phyloP scores from a whole-genome alignment of 2,888 invertebrate species.

The Sinopyrophorus schimmeli region DNA sequence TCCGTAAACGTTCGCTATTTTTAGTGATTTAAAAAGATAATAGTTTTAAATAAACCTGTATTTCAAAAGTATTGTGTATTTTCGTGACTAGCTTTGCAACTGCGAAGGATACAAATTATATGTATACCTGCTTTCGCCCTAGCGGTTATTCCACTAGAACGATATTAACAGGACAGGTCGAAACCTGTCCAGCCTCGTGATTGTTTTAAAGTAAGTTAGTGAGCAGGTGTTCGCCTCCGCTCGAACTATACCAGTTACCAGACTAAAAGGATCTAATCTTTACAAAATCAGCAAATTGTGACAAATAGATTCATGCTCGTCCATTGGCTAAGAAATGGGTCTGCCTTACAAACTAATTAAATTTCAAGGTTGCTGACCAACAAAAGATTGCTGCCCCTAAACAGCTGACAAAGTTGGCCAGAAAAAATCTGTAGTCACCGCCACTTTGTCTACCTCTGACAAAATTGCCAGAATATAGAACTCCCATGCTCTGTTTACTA shows the following conservation, averaged over 20 bases:
- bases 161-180: conserved; percentile 45
- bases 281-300: conserved; percentile 32
- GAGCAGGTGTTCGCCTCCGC: conserved; percentile 47
- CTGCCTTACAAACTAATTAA: conserved; percentile 13
- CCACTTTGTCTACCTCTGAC: conserved; percentile 12
- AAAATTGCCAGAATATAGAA: too few relatives aligned
- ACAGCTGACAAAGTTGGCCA: conserved; percentile 1
- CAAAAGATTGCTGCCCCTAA: conserved; percentile 11
- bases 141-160: conserved; percentile 23
- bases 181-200: conserved; percentile 49
- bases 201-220: conserved; percentile 43
- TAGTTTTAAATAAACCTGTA: too few relatives aligned
- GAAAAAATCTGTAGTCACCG: conserved; percentile 9
- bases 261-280: conserved; percentile 21
- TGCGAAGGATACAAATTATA: conserved; percentile 5
- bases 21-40: too few relatives aligned
- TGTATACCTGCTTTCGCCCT: conserved; percentile 15
- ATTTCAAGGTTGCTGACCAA: conserved; percentile 16
- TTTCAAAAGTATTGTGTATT: conserved; percentile 1
- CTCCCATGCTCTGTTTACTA: conserved; percentile 7
- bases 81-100: not conserved
- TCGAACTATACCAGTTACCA: conserved; percentile 34
- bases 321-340: conserved; percentile 10
- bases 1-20: too few relatives aligned
- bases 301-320: conserved; percentile 18